These are phyloP conservation scores for Doryteuthis pealeii DNA, from an alignment of 1,140 invertebrate genomes.

Conservation along the genomic window DNA sequence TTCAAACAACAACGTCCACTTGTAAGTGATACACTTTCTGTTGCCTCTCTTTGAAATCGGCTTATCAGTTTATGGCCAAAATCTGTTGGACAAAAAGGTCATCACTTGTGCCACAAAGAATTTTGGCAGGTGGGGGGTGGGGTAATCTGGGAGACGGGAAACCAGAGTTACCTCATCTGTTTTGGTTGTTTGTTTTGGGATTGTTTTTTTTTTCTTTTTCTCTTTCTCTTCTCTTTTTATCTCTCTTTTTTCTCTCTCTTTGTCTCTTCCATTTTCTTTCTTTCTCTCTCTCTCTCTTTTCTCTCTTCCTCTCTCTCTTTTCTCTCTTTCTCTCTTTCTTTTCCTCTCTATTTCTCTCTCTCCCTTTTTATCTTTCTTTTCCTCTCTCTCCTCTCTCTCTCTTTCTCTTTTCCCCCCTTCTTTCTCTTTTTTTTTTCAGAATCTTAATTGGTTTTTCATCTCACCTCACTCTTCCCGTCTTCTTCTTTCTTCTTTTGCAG, in stretches of 20 bases:
- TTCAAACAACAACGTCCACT: too few species aligned
- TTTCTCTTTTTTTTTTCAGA: background rate
- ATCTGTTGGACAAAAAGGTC: too few species aligned
- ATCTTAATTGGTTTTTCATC: too few species aligned
- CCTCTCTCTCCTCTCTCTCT: background rate
- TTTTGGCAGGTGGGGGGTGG: too few species aligned
- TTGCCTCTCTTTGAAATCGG: too few species aligned
- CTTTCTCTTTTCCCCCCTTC: background rate
- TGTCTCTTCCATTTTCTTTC: background rate
- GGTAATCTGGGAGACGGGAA: too few species aligned
- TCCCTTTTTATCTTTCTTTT: background rate
- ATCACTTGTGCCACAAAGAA: too few species aligned
- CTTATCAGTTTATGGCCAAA: too few species aligned
- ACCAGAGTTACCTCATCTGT: too few species aligned
- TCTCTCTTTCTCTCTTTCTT: background rate
- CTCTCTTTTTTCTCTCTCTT: background rate
- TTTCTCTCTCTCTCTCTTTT: background rate
- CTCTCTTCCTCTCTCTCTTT: background rate
- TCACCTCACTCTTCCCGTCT: background rate
- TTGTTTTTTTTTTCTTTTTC: background rate
- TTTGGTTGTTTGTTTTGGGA: too few species aligned
- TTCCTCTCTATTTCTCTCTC: background rate
- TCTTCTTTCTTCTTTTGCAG: constrained; percentile 63
- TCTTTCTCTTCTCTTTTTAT: background rate
- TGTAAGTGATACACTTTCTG: too few species aligned